A percentile compares a stretch with the other conserved stretches of the same genome.
phyloP scores from a whole-genome alignment of 2,888 invertebrate species.

The Rhabditophanes sp. region DNA sequence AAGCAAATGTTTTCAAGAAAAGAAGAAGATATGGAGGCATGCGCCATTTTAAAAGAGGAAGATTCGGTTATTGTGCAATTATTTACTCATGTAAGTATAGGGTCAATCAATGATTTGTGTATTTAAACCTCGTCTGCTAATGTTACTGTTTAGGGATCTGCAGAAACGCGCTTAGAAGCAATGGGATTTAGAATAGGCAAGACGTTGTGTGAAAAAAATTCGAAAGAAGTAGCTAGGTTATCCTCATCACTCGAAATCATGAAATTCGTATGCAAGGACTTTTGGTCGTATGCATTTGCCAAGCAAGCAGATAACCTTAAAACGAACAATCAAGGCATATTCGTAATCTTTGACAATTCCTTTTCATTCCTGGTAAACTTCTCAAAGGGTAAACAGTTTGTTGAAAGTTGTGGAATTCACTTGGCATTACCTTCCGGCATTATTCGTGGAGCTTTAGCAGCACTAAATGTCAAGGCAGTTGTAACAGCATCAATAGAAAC shows the following conservation, averaged over 20 bases:
- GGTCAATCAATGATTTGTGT: no score
- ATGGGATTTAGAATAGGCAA: conserved; percentile 49
- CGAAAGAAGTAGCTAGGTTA: conserved; percentile 72
- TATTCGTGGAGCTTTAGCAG: conserved; percentile 79
- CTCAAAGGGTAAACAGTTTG: conserved; percentile 71
- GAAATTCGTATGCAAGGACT: conserved; percentile 96
- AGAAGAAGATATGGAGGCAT: no score
- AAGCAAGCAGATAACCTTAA: conserved; percentile 92
- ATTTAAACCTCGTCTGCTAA: no score
- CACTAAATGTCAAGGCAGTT: conserved; percentile 66
- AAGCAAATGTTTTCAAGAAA: no score
- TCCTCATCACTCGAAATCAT: conserved; percentile 92
- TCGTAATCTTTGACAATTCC: conserved; percentile 85
- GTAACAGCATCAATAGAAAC: conserved; percentile 59
- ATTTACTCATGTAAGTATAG: no score
- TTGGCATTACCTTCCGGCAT: conserved; percentile 74
- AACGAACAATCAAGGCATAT: conserved; percentile 87
- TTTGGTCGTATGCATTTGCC: conserved; percentile 91
- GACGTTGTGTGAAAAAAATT: conserved; percentile 15
- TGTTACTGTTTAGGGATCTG: conserved; percentile 31
- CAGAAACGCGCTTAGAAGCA: conserved; percentile 48
- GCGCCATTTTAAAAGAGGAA: no score
- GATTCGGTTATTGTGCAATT: no score
- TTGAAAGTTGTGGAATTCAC: conserved; percentile 53
- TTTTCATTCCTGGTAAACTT: conserved; percentile 76